These are phyloP conservation scores for Eupithecia insigniata DNA, from an alignment of 2,888 invertebrate genomes.

Conservation along the genomic window DNA sequence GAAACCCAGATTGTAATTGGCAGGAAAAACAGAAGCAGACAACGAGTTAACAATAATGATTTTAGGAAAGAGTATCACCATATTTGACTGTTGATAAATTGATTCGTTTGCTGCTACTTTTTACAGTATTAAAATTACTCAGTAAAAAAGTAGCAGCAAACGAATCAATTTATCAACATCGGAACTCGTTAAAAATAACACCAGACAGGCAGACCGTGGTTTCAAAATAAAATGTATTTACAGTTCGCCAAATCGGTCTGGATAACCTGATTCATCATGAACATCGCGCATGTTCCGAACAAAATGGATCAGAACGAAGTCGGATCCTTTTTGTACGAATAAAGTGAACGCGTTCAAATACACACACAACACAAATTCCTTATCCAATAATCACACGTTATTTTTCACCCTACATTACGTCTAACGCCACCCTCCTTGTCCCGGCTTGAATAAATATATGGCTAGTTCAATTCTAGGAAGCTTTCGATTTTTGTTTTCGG, in stretches of 20 bases:
- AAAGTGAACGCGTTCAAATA: conserved; percentile 43
- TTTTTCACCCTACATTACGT: conserved; percentile 45
- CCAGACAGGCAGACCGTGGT: conserved; percentile 32
- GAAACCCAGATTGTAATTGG: too few relatives aligned
- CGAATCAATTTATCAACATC: conserved; percentile 31
- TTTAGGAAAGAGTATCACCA: too few relatives aligned
- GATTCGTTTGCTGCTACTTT: too few relatives aligned
- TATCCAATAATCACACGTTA: conserved; percentile 46
- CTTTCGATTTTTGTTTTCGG: conserved; percentile 13
- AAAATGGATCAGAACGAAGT: conserved; percentile 20
- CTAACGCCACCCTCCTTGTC: conserved; percentile 38
- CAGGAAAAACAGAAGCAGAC: too few relatives aligned
- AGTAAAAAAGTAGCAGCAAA: neutral
- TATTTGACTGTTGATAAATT: too few relatives aligned
- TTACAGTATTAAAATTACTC: conserved; percentile 9
- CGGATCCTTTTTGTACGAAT: conserved; percentile 42
- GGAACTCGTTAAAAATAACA: conserved; percentile 34
- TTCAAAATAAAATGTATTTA: conserved; percentile 44
- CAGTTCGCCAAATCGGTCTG: conserved; percentile 36
- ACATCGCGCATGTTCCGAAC: conserved; percentile 27
- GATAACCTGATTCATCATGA: conserved; percentile 43
- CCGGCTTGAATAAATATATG: conserved; percentile 18
- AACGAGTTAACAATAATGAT: too few relatives aligned
- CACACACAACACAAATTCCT: conserved; percentile 45
- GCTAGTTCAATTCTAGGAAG: conserved; percentile 30